Base-by-base conservation (phyloP, 1,140 invertebrate genomes). In the Drosophila cardini region DNA sequence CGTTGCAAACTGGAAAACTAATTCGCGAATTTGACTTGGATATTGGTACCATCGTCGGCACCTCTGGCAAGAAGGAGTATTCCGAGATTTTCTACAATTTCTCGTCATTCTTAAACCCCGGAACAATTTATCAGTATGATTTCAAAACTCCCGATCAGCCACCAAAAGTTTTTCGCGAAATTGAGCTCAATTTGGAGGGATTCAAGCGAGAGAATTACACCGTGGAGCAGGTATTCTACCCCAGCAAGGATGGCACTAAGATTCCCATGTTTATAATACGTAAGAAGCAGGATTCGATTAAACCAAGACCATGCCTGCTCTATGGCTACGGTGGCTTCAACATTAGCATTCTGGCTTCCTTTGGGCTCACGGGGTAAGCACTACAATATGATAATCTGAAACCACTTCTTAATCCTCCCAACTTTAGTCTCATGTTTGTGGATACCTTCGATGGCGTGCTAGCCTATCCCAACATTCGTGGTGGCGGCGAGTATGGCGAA, bases 251-350 rank as follows among this genome's bases (percentile, higher is more conserved):
- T 93, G 97, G 97, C 60, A 99, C 98, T 1, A 96, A 96, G 93
- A 94, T 99, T 76, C 99, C 99, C 3, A 99, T 99, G 98, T 99
- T 99, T 92, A 96, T 99, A 73, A 95, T 99, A 30, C 95, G 95
- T 74, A 96, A 95, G 89, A 97, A 97, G 93, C 96, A 96, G 93
- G 90, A 90, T 80, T 56, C 40, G 9, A 53, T 81, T 10, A 93
- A 96, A 96, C 30, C 94, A 93, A 43, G 96, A 95, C 92, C 97
- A 96, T 21, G 96, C 95, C 93, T 99, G 10, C 92, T 99, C 13
- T 99, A 99, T 93, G 98, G 98, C 15, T 99, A 99, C 93, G 99
- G 98, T 43, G 98, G 98, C 0, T 99, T 99, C 91, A 99, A 98
- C 93, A 95, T 99, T 62, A 97, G 96, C 81, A 93, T 99, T 67